phyloP scores from a whole-genome alignment of 2,113 vertebrate genomes.

The Vidua macroura region DNA sequence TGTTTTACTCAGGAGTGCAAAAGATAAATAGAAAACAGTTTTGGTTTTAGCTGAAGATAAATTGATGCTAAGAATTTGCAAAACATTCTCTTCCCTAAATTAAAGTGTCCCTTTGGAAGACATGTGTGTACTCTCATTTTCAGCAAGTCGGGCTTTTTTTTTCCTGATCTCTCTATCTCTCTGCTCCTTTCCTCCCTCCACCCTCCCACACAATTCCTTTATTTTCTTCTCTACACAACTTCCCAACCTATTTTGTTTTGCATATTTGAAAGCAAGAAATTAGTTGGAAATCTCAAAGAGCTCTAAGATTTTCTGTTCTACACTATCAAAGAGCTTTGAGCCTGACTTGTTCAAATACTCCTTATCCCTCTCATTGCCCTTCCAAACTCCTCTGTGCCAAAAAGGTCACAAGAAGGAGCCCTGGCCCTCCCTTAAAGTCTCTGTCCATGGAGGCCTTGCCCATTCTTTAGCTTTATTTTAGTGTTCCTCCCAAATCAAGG shows the following conservation, averaged over 20 bases:
- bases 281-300: background rate
- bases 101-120: conserved; percentile 19
- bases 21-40: conserved; percentile 29
- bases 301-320: background rate
- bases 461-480: background rate
- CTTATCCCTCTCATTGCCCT: background rate
- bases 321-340: background rate
- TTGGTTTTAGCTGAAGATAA: background rate
- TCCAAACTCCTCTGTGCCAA: background rate
- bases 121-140: background rate
- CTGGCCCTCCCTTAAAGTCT: background rate
- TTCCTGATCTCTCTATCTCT: background rate
- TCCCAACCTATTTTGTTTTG: background rate
- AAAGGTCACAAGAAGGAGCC: background rate
- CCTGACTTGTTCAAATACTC: background rate
- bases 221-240: background rate
- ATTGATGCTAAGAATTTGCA: background rate
- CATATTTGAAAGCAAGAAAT: conserved; percentile 9
- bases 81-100: conserved; percentile 6
- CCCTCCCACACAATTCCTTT: conserved; percentile 1
- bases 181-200: background rate
- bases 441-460: background rate
- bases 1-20: background rate
- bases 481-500: background rate
- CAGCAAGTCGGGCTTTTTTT: background rate